Percentiles rank a stretch among this genome's conserved stretches.
Conservation (phyloP, 2,888 invertebrate genomes). For the Fragum fragum region DNA sequence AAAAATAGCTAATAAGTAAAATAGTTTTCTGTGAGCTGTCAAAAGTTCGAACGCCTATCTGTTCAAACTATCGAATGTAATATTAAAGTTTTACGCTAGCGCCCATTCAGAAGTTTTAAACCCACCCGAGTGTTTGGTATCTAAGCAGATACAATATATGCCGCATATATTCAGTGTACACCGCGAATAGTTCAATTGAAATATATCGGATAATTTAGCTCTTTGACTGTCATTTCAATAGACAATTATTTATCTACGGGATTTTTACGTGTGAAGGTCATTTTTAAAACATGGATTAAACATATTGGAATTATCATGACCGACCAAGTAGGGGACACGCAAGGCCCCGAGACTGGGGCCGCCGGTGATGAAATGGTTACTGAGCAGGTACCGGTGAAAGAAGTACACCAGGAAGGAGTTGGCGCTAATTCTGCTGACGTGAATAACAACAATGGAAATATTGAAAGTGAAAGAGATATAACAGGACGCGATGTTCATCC, state of each 20-base stretch:
- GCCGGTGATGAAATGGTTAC: constrained; percentile 26
- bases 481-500: constrained; percentile 14
- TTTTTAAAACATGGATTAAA: not conserved
- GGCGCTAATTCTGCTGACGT: constrained; percentile 42
- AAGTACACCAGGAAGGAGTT: not conserved
- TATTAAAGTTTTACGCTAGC: not conserved
- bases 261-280: not conserved
- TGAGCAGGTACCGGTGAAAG: constrained; percentile 16
- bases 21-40: not conserved
- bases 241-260: constrained; percentile 1
- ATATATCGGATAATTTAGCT: constrained; percentile 11
- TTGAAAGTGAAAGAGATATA: constrained; percentile 36
- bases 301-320: constrained; percentile 27
- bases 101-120: not conserved
- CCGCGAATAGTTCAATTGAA: constrained; percentile 1
- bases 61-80: not conserved
- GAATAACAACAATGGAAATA: constrained; percentile 43
- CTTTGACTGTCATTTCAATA: constrained; percentile 1
- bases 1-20: not conserved
- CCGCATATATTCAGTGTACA: not conserved
- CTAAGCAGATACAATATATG: constrained; percentile 4
- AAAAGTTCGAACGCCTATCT: not conserved
- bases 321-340: constrained; percentile 32
- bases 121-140: constrained; percentile 6
- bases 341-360: constrained; percentile 44